Evolutionary conservation across 2,888 invertebrate species (phyloP), one percentile per base, ranked within the genome.

Genomic region (Apamea monoglypha): DNA sequence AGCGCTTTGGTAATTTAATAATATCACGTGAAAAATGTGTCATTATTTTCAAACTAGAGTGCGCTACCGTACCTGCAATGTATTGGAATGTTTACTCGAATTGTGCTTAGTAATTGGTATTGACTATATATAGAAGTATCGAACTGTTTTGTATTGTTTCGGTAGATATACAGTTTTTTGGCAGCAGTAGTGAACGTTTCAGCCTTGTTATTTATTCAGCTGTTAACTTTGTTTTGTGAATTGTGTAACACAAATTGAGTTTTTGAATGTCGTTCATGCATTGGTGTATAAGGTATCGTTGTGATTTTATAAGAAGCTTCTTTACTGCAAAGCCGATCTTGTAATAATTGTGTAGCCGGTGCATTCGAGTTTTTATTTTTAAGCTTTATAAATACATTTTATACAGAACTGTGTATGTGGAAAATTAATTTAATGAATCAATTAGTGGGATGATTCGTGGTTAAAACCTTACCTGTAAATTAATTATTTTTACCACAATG

Each of bases 101-200:
- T 72, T 56, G 50, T 64, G 36, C 14, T 78, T 56, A 14, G 36
- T 64, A 47, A 84, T 63, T 72, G 68, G 66, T 72, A 68, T 63
- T 47, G n/a, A 36, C 53, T 36, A 21, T 40, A 12, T 25, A 21
- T 36, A 12, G 1, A 29, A 53, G 12, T 67, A 59, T 81, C 44
- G 40, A 59, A 50, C 50, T 71, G 56, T 64, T 81, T 59, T 66
- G 50, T 76, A 68, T 78, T 69, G 66, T 78, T 77, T 72, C 63
- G 29, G 29, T 12, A 29, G 10, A 63, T 44, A 44, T 36, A 64
- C 32, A 68, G 25, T 61, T 56, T 47, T 78, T 74, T 44, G 47
- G 36, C 16, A 44, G 25, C 18, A 7, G 21, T 10, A 50, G 40
- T 44, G 21, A 84, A 83, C 16, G 10, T n/a, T 83, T 66, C 53